Conservation (phyloP, 2,113 vertebrate genomes). For the Psittacula cyanocephala region DNA sequence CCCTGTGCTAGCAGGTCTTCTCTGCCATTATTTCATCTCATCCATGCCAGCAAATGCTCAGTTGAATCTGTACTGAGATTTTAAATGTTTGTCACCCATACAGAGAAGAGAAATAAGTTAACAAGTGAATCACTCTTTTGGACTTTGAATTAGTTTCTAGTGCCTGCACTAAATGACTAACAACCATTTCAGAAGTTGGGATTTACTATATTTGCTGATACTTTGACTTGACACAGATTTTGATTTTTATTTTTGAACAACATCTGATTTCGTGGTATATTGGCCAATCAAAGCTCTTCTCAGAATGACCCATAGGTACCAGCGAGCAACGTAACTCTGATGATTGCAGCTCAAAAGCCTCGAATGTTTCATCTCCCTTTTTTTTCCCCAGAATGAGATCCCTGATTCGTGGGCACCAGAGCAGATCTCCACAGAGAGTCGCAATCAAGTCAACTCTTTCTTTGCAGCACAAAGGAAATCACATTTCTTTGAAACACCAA, state of each 20-base stretch:
- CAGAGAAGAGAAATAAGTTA: neutral
- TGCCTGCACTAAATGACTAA: neutral
- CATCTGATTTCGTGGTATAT: neutral
- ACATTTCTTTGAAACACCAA: slow-evolving; percentile 64
- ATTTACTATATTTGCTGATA: neutral
- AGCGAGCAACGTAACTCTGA: neutral
- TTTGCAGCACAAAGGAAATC: slow-evolving; percentile 65
- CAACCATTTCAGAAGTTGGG: neutral
- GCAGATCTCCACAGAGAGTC: slow-evolving; percentile 30
- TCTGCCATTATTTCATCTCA: neutral
- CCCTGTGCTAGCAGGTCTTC: neutral
- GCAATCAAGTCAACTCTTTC: slow-evolving; percentile 54
- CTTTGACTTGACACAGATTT: neutral
- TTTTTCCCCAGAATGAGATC: neutral
- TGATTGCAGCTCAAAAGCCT: neutral
- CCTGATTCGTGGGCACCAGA: neutral
- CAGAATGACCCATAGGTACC: neutral
- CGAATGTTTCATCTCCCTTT: neutral
- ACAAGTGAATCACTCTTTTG: neutral
- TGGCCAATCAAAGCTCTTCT: neutral
- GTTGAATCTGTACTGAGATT: neutral
- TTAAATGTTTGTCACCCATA: neutral
- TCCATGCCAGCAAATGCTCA: neutral
- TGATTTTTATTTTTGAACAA: neutral
- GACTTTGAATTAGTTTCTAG: neutral